Percentiles rank a stretch among this genome's conserved stretches.
Conservation (phyloP, 2,888 invertebrate species). For the Oscheius sp. region DNA sequence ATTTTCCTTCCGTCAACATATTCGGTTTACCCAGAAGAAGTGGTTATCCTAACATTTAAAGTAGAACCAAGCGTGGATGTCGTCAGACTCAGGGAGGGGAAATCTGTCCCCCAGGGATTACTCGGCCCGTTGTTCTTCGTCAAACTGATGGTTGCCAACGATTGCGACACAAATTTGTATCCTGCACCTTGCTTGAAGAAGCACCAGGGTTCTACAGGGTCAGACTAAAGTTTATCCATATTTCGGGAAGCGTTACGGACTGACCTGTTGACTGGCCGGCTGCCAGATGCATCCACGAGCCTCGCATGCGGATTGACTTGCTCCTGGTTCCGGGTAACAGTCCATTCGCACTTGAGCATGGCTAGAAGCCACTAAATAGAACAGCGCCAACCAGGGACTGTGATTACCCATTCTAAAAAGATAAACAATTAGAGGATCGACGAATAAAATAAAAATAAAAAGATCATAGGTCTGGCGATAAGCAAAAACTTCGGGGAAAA, state of each 20-base stretch:
- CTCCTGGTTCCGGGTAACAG: constrained; percentile 63
- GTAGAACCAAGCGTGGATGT: constrained; percentile 51
- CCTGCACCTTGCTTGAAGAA: constrained; percentile 59
- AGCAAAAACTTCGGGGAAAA: not conserved
- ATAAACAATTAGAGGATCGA: not conserved
- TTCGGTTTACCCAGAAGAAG: constrained; percentile 13
- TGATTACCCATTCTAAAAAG: constrained; percentile 16
- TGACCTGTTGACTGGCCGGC: constrained; percentile 25
- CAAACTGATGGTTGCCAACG: constrained; percentile 41
- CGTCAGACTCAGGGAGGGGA: constrained; percentile 46
- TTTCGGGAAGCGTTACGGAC: not conserved
- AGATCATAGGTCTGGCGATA: not conserved
- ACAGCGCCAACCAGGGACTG: not conserved
- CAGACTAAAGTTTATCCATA: not conserved
- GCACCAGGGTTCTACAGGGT: constrained; percentile 56
- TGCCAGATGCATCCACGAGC: constrained; percentile 63
- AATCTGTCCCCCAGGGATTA: constrained; percentile 63
- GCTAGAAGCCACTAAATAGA: not conserved
- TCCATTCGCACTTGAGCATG: constrained; percentile 44
- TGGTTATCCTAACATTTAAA: constrained; percentile 55
- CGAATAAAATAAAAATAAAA: not conserved
- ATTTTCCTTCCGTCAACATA: not conserved
- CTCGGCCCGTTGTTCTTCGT: constrained; percentile 50
- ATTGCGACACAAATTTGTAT: constrained; percentile 48
- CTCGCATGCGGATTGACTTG: constrained; percentile 53